Base-by-base conservation (phyloP, 2,888 invertebrate genomes). In the Ecliptopera silaceata region DNA sequence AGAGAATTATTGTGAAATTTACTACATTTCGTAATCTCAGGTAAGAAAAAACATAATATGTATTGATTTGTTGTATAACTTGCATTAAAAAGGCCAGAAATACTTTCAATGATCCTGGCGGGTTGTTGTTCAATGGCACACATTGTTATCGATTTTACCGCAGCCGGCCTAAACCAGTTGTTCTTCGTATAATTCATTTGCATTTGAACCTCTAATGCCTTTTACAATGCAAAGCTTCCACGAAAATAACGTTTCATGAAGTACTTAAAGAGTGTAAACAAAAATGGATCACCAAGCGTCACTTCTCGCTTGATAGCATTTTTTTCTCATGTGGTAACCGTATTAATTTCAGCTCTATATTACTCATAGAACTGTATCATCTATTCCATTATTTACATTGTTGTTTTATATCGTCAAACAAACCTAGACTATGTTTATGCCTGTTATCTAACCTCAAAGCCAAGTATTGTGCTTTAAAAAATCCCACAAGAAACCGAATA, bases 101-200 rank as follows among this genome's bases (percentile, higher is more conserved):
- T 15, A 8, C 15, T 36, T 36, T 12, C 12, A 32, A 36, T 8
- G 8, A 36, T 2, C 13, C 13, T 13, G 15, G 36, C 36, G 10
- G 10, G 15, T 13, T 8, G 2, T 36, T 2, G 8, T 15, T 15
- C 2, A 15, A 2, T 15, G 10, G 15, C 36, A 15, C 15, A 18
- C 26, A 39, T 20, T 26, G 26, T 4, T 36, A 36, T 58, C 49
- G 54, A 54, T 54, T 54, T 54, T 46, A 18, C 13, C 49, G 34
- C 36, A 41, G 49, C 56, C 46, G 36, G 51, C 46, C 5, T 41
- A 17, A 39, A 41, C 20, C 39, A 45, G 29, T 26, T 44, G 17
- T 2, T 39, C 10, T 13, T 15, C 15, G n/a, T 3, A 26, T 17
- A 6, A 10, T 29, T 17, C 38, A 17, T 13, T 39, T 41, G 13